phyloP scores from a whole-genome alignment of 2,888 invertebrate genomes.

The Graphium colonna region DNA sequence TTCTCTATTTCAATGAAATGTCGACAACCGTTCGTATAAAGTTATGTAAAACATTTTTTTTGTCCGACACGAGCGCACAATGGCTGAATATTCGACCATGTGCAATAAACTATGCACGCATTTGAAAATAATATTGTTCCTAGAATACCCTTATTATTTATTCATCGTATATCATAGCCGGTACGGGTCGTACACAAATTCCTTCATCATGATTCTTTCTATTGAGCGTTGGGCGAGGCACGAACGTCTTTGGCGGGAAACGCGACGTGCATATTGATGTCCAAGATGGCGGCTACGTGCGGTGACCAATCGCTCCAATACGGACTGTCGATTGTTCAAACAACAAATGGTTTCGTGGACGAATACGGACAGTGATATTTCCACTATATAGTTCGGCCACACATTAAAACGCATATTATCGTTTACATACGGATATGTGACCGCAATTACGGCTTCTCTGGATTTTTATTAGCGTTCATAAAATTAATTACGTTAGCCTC shows the following conservation, averaged over 20 bases:
- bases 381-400: slow-evolving; percentile 24
- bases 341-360: slow-evolving; percentile 58
- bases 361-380: slow-evolving; percentile 45
- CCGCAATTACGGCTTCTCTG: too few relatives aligned
- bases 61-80: slow-evolving; percentile 2
- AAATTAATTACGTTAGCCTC: too few relatives aligned
- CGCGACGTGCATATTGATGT: slow-evolving; percentile 60
- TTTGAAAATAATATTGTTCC: slow-evolving; percentile 38
- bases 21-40: too few relatives aligned
- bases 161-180: slow-evolving; percentile 54
- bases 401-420: slow-evolving; percentile 23
- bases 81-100: slow-evolving; percentile 19
- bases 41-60: too few relatives aligned
- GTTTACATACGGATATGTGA: background rate
- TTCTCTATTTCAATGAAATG: too few relatives aligned
- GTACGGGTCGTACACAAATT: slow-evolving; percentile 62
- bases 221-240: slow-evolving; percentile 69
- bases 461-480: too few relatives aligned
- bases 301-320: slow-evolving; percentile 45
- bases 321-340: slow-evolving; percentile 48
- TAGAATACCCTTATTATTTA: slow-evolving; percentile 53
- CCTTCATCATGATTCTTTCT: slow-evolving; percentile 73
- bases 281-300: slow-evolving; percentile 49
- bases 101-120: slow-evolving; percentile 30
- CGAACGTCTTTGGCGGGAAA: slow-evolving; percentile 66